Conservation (phyloP, 2,888 invertebrate species). For the Pediacus dermestoides region DNA sequence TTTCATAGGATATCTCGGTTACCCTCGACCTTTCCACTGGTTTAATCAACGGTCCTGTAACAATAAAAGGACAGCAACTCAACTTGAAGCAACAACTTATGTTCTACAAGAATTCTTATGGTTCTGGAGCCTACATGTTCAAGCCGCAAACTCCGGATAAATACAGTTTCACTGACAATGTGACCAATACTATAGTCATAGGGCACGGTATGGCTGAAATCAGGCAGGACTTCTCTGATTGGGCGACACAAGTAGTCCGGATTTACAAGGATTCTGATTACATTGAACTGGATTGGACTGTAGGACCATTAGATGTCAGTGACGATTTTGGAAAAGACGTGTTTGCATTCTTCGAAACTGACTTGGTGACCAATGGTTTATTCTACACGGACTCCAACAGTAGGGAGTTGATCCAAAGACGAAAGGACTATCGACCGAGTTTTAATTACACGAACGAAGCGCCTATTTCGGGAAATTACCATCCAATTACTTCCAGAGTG, state of each 20-base stretch:
- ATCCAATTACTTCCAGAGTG: slow-evolving; percentile 65
- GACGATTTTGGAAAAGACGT: slow-evolving; percentile 75
- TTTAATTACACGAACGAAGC: slow-evolving; percentile 62
- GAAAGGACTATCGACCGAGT: slow-evolving; percentile 65
- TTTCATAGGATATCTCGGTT: no score
- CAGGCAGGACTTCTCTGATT: slow-evolving; percentile 61
- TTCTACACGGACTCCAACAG: slow-evolving; percentile 95
- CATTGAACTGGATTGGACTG: slow-evolving; percentile 68
- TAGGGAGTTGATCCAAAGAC: slow-evolving; percentile 72
- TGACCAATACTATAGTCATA: slow-evolving; percentile 34
- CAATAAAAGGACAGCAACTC: slow-evolving; percentile 41
- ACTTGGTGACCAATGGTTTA: slow-evolving; percentile 57
- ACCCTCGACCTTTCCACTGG: slow-evolving; percentile 1
- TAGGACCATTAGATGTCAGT: slow-evolving; percentile 67
- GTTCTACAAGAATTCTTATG: not conserved
- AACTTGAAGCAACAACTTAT: slow-evolving; percentile 9
- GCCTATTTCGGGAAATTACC: slow-evolving; percentile 64
- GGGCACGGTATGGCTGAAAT: slow-evolving; percentile 62
- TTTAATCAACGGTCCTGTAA: not conserved
- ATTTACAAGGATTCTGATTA: slow-evolving; percentile 56
- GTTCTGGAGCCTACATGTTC: slow-evolving; percentile 4
- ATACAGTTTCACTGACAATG: slow-evolving; percentile 30
- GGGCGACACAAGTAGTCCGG: slow-evolving; percentile 67
- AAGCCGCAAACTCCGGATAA: not conserved
- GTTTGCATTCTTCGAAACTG: slow-evolving; percentile 64